Conservation (phyloP, 1,140 invertebrate genomes). For the Brevipalpus yothersi region DNA sequence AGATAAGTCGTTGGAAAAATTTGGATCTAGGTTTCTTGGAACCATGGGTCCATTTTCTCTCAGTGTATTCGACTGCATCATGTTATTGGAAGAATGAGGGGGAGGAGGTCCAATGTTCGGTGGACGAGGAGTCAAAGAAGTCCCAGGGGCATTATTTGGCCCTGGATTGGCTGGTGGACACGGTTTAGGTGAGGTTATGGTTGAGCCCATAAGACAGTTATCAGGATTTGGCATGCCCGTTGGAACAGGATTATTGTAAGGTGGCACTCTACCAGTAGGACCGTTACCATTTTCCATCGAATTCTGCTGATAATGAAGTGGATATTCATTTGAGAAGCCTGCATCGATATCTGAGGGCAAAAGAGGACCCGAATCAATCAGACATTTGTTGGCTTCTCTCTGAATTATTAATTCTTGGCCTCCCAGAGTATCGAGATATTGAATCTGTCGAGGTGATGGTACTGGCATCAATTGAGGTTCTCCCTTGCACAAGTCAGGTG, state of each 20-base stretch:
- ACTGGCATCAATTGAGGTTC: constrained; percentile 83
- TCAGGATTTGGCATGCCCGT: too few relatives aligned
- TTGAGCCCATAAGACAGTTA: too few relatives aligned
- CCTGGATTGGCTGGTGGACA: too few relatives aligned
- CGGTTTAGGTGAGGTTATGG: too few relatives aligned
- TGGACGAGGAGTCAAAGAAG: too few relatives aligned
- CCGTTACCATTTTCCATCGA: background rate
- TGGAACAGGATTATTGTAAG: too few relatives aligned
- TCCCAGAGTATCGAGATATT: constrained; percentile 81
- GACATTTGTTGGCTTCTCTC: constrained; percentile 73
- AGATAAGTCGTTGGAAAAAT: background rate
- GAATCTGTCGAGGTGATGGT: constrained; percentile 82
- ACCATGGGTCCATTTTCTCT: constrained; percentile 10
- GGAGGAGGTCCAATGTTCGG: too few relatives aligned
- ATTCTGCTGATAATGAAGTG: background rate
- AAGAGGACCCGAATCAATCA: constrained; percentile 10
- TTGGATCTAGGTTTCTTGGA: constrained; percentile 1
- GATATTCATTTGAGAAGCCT: background rate
- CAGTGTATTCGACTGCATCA: background rate
- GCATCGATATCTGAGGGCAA: constrained; percentile 4
- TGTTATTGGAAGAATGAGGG: too few relatives aligned
- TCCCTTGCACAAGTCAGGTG: constrained; percentile 5
- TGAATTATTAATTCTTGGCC: constrained; percentile 88
- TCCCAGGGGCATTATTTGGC: too few relatives aligned
- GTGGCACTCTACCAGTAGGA: too few relatives aligned